Conservation (phyloP, 2,797 vertebrate species). For the Gymnothorax javanicus region DNA sequence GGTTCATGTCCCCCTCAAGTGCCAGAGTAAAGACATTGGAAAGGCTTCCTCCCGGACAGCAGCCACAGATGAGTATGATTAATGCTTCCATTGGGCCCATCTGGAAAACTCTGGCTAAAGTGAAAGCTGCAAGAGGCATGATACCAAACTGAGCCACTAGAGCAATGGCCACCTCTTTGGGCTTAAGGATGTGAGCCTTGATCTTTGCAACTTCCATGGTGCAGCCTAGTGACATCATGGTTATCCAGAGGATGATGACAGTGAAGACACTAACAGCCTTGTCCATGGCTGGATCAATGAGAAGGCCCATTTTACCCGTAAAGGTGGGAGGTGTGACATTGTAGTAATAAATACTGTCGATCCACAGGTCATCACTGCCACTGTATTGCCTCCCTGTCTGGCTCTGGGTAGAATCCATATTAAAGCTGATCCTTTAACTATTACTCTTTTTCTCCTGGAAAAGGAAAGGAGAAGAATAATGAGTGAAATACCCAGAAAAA, state of each 20-base stretch:
- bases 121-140: slow-evolving; percentile 82
- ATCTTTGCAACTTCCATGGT: slow-evolving; percentile 83
- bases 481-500: not conserved
- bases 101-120: slow-evolving; percentile 70
- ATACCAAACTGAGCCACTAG: slow-evolving; percentile 81
- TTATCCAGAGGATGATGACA: slow-evolving; percentile 64
- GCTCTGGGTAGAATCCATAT: slow-evolving; percentile 53
- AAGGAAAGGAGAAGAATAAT: slow-evolving; percentile 1
- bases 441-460: slow-evolving; percentile 45
- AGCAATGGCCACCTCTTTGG: slow-evolving; percentile 75
- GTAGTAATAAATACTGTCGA: slow-evolving; percentile 15
- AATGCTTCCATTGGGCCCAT: slow-evolving; percentile 70
- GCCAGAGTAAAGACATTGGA: slow-evolving; percentile 81
- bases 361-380: slow-evolving; percentile 19
- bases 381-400: slow-evolving; percentile 39
- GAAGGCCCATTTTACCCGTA: slow-evolving; percentile 39
- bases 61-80: slow-evolving; percentile 81
- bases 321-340: slow-evolving; percentile 49
- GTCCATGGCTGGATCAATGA: slow-evolving; percentile 52
- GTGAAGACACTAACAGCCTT: slow-evolving; percentile 57
- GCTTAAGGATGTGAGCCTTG: slow-evolving; percentile 72
- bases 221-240: slow-evolving; percentile 80
- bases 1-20: slow-evolving; percentile 83
- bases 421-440: slow-evolving; percentile 11
- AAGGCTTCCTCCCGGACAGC: slow-evolving; percentile 80